These are phyloP conservation scores for Hirtodrosophila cameraria DNA, from an alignment of 2,888 invertebrate genomes.

Conservation along the genomic window DNA sequence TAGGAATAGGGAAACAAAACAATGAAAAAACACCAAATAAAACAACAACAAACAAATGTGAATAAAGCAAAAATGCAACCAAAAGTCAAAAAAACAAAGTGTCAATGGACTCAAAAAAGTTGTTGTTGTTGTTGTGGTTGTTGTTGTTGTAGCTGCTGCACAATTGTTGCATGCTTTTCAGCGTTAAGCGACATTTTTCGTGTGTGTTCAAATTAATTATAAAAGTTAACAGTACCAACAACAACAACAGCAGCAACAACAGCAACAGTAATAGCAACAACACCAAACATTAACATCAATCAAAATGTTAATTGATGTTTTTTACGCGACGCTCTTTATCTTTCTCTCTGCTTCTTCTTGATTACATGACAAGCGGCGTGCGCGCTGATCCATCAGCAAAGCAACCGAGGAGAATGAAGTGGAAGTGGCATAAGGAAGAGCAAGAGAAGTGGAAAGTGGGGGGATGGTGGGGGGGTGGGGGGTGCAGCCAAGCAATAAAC, in stretches of 20 bases:
- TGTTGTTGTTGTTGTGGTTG: slow-evolving; percentile 1
- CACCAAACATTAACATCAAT: slow-evolving; percentile 67
- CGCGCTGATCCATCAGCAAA: slow-evolving; percentile 70
- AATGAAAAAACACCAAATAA: slow-evolving; percentile 19
- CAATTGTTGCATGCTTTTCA: slow-evolving; percentile 75
- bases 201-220: slow-evolving; percentile 66
- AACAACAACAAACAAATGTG: slow-evolving; percentile 11
- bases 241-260: slow-evolving; percentile 28
- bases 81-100: slow-evolving; percentile 47
- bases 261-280: slow-evolving; percentile 25
- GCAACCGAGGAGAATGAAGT: slow-evolving; percentile 2
- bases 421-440: neutral
- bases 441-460: too few species aligned
- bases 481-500: slow-evolving; percentile 46
- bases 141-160: slow-evolving; percentile 26
- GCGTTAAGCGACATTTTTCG: slow-evolving; percentile 45
- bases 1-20: slow-evolving; percentile 30
- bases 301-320: slow-evolving; percentile 76
- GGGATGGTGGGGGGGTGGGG: neutral
- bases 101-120: slow-evolving; percentile 27
- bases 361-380: slow-evolving; percentile 73
- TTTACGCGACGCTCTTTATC: slow-evolving; percentile 53
- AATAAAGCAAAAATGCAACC: slow-evolving; percentile 14
- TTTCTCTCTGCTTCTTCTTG: slow-evolving; percentile 30
- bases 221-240: slow-evolving; percentile 56